Evolutionary conservation across 2,113 vertebrate species (phyloP), one percentile per base, ranked within the genome.

Genomic region (Hydrolagus affinis): DNA sequence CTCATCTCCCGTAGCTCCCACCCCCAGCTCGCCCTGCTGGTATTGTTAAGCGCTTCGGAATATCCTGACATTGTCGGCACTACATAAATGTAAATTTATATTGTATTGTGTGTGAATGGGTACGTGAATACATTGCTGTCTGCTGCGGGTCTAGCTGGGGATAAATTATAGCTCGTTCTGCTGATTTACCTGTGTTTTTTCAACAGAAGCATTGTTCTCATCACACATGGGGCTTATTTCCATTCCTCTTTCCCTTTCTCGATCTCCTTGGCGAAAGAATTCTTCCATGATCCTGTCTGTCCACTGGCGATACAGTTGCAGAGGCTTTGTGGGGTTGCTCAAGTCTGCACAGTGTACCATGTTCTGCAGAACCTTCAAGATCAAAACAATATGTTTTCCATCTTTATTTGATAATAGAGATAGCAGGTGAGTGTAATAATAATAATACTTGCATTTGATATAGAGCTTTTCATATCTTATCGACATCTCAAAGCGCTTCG

Each of bases 191-290:
- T 99, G 98, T 89, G 94, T 96, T 92, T 99, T 99, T 90, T 99
- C 97, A 80, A 99, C 96, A 6, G 98, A 99, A 68, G 98, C 97
- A 0, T 97, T 98, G 95, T 98, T 97, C 94, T 98, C 98, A 92
- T 99, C 98, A 93, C 98, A 99, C 98, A 99, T 99, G 85, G 97
- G 96, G 88, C 98, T 99, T 89, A 99, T 99, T 90, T 99, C 97
- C 97, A 99, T 99, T 88, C 98, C 97, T 0, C 98, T 92, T 86
- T 99, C 98, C 87, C 98, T 92, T 89, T 99, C 98, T 0, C 97
- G 89, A 91, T 99, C 98, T 56, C 98, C 98, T 85, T 99, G 98
- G 87, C 93, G 95, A 92, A 99, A 99, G 89, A 99, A 99, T 90
- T 99, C 98, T 89, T 99, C 98, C 97, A 99, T 99, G 88, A 99